Conservation (phyloP, 2,797 vertebrate genomes). For the Zenarchopterus dispar region DNA sequence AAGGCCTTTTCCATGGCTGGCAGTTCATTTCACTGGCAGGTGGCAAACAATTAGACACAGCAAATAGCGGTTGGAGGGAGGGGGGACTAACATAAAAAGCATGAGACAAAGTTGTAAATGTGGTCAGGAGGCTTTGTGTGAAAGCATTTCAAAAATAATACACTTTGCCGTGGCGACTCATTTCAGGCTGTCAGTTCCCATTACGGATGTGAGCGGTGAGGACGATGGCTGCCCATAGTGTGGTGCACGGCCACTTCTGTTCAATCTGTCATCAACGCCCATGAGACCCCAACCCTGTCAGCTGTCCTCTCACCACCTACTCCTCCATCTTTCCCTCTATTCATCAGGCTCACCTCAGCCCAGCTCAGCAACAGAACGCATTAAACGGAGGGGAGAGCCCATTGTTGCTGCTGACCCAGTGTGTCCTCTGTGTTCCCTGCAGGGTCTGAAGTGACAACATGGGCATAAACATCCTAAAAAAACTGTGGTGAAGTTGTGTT, state of each 20-base stretch:
- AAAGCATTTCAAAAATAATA: constrained; percentile 99
- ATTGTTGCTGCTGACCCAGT: constrained; percentile 59
- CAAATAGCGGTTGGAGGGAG: constrained; percentile 88
- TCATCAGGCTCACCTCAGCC: constrained; percentile 90
- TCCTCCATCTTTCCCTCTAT: constrained; percentile 72
- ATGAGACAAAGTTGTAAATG: constrained; percentile 94
- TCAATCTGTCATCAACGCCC: constrained; percentile 98
- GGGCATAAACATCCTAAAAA: constrained; percentile 6
- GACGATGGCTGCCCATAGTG: constrained; percentile 86
- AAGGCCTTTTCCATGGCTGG: constrained; percentile 86
- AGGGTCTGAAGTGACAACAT: constrained; percentile 16
- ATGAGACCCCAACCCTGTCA: constrained; percentile 87
- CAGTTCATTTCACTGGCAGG: constrained; percentile 99
- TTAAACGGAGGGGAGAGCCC: constrained; percentile 73
- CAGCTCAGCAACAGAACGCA: constrained; percentile 81
- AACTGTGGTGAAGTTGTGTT: constrained; percentile 1
- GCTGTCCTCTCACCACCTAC: constrained; percentile 54
- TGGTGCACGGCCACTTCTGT: constrained; percentile 90
- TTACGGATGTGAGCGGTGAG: constrained; percentile 93
- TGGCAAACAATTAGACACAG: constrained; percentile 99
- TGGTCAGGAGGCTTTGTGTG: constrained; percentile 91
- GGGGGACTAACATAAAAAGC: constrained; percentile 92
- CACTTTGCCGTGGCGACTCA: constrained; percentile 94
- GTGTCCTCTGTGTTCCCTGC: constrained; percentile 45
- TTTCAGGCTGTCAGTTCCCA: constrained; percentile 97